Base-by-base conservation (phyloP, 1,140 invertebrate genomes). In the Acromyrmex charruanus region DNA sequence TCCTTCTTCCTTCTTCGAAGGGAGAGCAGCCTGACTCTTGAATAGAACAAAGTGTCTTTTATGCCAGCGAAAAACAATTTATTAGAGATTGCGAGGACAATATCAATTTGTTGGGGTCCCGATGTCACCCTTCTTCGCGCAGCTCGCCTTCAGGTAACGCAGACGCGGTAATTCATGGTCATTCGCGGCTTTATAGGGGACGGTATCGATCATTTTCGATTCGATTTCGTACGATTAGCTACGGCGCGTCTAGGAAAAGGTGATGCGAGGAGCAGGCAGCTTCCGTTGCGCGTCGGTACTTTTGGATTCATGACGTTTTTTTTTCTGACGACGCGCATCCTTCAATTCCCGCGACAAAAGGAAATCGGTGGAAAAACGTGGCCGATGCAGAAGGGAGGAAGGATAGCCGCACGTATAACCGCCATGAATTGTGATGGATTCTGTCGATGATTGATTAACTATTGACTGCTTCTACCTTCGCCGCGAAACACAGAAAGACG, bases 201-300 rank as follows among this genome's bases (percentile, higher is more conserved):
- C 89, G 44, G 72, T 91, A 92, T 92, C 91, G 91, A 92, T 92
- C 92, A 92, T 88, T 87, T 92, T 91, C 91, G 77, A 89, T 88
- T 88, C 92, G 91, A 92, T 92, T 92, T 92, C 87, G 89, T 81
- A 77, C 91, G 92, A 92, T 92, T 92, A 91, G 90, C 85, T 59
- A 92, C 90, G 92, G 89, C 77, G 35, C 31, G 31, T 68, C 68
- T 63, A 81, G 80, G n/a, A 49, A 80, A 35, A 63, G 82, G 87
- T 72, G 80, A 28, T 25, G 63, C 65, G 35, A 28, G 84, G 28
- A n/a, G 25, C 55, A 80, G 75, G 25, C 71, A 79, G 74, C 69
- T 84, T 75, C 69, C 80, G 68, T 72, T 72, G 68, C 84, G 75
- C 80, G 75, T 82, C 81, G 82, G 66, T 85, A 91, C 88, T 92